Evolutionary conservation across 2,797 vertebrate species (phyloP).

Genomic region (Scyliorhinus canicula): DNA sequence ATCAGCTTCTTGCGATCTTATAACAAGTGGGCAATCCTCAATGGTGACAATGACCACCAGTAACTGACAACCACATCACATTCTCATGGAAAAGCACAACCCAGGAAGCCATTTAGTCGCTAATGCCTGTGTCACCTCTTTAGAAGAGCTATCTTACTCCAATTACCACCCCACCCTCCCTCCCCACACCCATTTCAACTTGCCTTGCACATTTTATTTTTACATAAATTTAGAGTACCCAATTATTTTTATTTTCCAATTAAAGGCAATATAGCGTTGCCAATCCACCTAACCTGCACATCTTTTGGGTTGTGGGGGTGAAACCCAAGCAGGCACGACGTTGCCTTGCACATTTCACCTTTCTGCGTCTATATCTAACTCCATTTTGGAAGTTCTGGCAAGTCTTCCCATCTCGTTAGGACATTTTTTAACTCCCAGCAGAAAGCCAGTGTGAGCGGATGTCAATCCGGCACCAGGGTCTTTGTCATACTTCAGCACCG

Average conservation of each 20-base stretch:
- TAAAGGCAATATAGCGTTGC: too few species aligned
- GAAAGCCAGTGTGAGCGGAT: background rate
- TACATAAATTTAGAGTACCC: too few species aligned
- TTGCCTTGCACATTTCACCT: too few species aligned
- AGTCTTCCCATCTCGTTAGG: background rate
- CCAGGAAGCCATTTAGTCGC: background rate
- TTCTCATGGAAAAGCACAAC: background rate
- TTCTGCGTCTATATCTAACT: background rate
- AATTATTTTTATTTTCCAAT: too few species aligned
- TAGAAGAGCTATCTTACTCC: background rate
- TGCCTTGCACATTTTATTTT: background rate
- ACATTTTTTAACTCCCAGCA: too few species aligned
- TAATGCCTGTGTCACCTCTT: background rate
- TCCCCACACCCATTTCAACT: too few species aligned
- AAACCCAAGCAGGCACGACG: too few species aligned
- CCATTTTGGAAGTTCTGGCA: background rate
- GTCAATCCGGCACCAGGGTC: background rate
- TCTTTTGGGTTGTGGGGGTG: too few species aligned
- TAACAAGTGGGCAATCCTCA: background rate
- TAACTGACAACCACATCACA: background rate
- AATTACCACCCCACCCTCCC: too few species aligned
- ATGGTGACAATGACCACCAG: background rate
- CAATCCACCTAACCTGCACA: too few species aligned
- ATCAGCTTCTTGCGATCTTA: background rate
- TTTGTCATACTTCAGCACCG: background rate